phyloP scores from a whole-genome alignment of 2,888 invertebrate species.

The Phortica okadai region DNA sequence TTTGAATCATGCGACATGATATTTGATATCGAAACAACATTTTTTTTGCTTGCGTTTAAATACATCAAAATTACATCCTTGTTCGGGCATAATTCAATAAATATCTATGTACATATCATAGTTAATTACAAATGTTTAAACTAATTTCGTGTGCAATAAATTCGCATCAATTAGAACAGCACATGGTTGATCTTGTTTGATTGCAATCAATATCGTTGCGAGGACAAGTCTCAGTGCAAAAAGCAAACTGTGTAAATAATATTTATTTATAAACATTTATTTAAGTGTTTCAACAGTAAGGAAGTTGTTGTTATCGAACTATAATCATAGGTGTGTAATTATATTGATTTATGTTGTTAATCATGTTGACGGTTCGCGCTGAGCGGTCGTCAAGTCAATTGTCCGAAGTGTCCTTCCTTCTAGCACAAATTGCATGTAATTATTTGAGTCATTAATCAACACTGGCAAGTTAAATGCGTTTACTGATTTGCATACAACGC shows the following conservation, averaged over 20 bases:
- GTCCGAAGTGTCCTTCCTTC: slow-evolving; percentile 7
- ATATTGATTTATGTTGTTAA: slow-evolving; percentile 44
- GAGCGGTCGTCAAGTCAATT: background rate
- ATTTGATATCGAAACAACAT: slow-evolving; percentile 8
- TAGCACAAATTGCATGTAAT: background rate
- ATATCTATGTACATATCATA: slow-evolving; percentile 6
- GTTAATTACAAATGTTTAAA: slow-evolving; percentile 45
- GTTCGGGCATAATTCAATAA: slow-evolving; percentile 44
- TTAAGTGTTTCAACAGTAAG: slow-evolving; percentile 18
- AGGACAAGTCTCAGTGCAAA: background rate
- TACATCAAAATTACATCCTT: slow-evolving; percentile 61
- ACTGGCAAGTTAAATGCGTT: background rate
- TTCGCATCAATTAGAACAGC: slow-evolving; percentile 52
- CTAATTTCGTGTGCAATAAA: slow-evolving; percentile 55
- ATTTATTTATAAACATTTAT: background rate
- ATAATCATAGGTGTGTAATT: slow-evolving; percentile 49
- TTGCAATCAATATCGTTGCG: slow-evolving; percentile 12
- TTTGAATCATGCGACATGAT: slow-evolving; percentile 1
- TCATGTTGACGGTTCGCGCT: background rate
- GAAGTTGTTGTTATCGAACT: background rate
- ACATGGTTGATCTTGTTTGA: background rate
- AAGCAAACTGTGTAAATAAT: slow-evolving; percentile 10
- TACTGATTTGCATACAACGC: no score
- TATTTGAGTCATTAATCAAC: background rate
- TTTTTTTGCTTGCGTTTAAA: background rate